Evolutionary conservation across 2,888 invertebrate genomes (phyloP).

Genomic region (Hemaris fuciformis): DNA sequence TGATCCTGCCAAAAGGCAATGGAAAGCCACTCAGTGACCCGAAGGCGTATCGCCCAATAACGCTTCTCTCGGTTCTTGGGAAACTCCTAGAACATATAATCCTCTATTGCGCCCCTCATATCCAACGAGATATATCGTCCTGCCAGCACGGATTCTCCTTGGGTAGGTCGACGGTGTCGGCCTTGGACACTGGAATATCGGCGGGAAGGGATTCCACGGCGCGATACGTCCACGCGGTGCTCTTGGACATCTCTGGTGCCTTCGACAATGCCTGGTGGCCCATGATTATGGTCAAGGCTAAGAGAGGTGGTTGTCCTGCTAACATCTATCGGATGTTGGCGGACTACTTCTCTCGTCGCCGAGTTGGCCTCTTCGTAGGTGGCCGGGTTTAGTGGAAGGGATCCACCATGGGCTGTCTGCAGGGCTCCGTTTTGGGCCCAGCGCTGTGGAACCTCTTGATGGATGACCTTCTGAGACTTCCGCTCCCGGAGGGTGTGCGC

Average conservation of each 20-base stretch:
- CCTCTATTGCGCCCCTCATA: slow-evolving; percentile 21
- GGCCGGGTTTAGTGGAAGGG: neutral
- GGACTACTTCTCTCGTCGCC: slow-evolving; percentile 28
- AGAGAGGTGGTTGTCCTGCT: slow-evolving; percentile 25
- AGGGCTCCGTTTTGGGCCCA: no score
- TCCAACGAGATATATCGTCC: no score
- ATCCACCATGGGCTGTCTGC: slow-evolving; percentile 10
- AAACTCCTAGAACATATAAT: slow-evolving; percentile 38
- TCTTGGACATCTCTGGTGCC: slow-evolving; percentile 38
- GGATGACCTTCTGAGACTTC: no score
- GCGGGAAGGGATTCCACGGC: no score
- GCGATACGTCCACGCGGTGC: slow-evolving; percentile 31
- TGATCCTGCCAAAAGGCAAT: slow-evolving; percentile 32
- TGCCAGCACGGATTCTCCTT: no score
- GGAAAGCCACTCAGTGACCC: slow-evolving; percentile 27
- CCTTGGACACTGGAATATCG: no score
- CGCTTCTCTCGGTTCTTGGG: slow-evolving; percentile 34
- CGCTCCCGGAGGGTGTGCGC: no score
- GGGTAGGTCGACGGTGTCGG: no score
- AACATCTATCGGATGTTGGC: slow-evolving; percentile 33
- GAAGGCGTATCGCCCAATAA: slow-evolving; percentile 36
- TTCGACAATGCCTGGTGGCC: slow-evolving; percentile 46
- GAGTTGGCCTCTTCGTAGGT: slow-evolving; percentile 20
- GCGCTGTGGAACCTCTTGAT: no score
- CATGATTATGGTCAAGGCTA: slow-evolving; percentile 35